Evolutionary conservation across 2,888 invertebrate species (phyloP), one percentile per base, ranked within the genome.

Genomic region (Drosophila lacicola): DNA sequence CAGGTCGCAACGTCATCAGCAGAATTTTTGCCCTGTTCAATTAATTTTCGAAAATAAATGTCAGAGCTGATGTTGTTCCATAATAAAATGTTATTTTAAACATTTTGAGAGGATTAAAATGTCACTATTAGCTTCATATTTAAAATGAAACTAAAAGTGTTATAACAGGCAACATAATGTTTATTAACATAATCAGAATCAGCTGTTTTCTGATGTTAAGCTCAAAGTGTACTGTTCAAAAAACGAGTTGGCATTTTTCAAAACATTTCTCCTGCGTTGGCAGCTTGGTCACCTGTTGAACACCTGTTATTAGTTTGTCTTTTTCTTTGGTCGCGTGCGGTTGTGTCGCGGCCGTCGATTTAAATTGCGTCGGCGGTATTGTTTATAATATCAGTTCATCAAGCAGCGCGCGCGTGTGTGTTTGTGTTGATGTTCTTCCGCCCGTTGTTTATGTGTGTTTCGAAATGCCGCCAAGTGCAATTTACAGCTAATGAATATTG

Each of bases 361-460:
- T 51, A 51, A 77, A 54, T 83, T 67, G 78, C 82, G 85, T 81
- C 82, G 88, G 85, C 85, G 81, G 84, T 68, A 53, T 78, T 83
- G 85, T 81, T 87, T 81, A 74, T 86, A 64, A 75, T 78, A 79
- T 69, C 80, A 60, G 61, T 65, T 65, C 54, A 55, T 19, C 37
- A 44, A 49, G 57, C 25, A 70, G 33, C n/a, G 46, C 29, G 67
- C 54, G 51, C 65, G 66, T 46, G 57, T 51, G 62, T 58, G 54
- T 36, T 49, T 66, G 62, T 68, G 60, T 73, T 80, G 4, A 46
- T 19, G 53, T 60, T 84, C 66, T 66, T 50, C 29, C 34, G 47
- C 21, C 44, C 21, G 17, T 63, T 79, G 61, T 65, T 56, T 60
- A 77, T 58, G 66, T 54, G 58, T 61, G 37, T 76, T 83, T 73